These are phyloP conservation scores for Halcyon senegalensis DNA, from an alignment of 2,113 vertebrate species.

Conservation along the genomic window DNA sequence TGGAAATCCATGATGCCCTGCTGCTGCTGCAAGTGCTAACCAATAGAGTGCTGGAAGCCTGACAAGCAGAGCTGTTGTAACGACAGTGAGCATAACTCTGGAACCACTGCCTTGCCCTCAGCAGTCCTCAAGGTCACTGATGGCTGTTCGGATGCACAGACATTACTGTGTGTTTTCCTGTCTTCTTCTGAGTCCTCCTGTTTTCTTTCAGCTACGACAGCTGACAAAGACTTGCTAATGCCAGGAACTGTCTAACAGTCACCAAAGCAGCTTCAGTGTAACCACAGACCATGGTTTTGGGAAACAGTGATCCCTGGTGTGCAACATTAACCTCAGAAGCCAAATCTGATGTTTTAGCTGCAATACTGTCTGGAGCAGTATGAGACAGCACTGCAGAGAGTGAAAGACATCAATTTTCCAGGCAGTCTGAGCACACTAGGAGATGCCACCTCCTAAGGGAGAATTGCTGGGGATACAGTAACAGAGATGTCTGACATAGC, in stretches of 20 bases:
- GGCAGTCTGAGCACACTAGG: neutral
- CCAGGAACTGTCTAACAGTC: neutral
- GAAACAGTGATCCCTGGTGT: neutral
- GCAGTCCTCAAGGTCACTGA: neutral
- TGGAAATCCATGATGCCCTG: neutral
- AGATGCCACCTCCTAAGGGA: neutral
- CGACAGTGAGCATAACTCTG: neutral
- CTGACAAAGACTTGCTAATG: neutral
- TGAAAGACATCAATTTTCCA: neutral
- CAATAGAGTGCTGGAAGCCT: neutral
- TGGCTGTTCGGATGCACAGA: neutral
- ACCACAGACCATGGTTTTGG: neutral
- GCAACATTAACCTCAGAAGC: neutral
- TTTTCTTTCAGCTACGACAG: neutral
- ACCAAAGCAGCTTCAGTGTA: neutral
- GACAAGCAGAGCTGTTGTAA: neutral
- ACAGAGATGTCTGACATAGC: neutral
- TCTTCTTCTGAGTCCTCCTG: neutral
- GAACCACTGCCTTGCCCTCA: neutral
- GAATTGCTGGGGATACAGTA: neutral
- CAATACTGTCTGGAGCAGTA: neutral
- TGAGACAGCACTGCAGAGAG: neutral
- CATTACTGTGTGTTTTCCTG: neutral
- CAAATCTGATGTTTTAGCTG: rapidly evolving
- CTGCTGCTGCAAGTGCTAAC: neutral